These are phyloP conservation scores for Andrena bucephala DNA, from an alignment of 2,888 invertebrate species.

Conservation along the genomic window DNA sequence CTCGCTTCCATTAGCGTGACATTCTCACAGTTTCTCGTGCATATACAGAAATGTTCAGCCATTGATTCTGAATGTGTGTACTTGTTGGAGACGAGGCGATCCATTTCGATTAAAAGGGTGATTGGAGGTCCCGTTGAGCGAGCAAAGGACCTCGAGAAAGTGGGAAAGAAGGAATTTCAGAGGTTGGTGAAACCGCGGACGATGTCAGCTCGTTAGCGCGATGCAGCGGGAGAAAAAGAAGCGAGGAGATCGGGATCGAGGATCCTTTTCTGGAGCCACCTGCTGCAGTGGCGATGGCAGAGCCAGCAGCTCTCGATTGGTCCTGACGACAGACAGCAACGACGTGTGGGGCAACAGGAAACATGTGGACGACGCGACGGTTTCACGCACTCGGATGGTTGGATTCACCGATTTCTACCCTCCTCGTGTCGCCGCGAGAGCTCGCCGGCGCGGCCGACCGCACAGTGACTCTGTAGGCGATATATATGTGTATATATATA, in stretches of 20 bases:
- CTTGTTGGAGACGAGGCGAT: neutral
- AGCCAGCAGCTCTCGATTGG: constrained; percentile 45
- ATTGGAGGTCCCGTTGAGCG: constrained; percentile 1
- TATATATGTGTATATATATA: neutral
- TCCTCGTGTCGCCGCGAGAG: neutral
- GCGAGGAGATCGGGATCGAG: constrained; percentile 29
- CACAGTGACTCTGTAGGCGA: neutral
- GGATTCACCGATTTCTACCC: constrained; percentile 53
- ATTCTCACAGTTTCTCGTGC: neutral
- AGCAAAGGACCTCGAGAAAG: neutral
- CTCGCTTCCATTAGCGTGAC: neutral
- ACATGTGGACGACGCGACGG: constrained; percentile 61
- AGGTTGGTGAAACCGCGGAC: constrained; percentile 19
- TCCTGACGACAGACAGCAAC: constrained; percentile 59
- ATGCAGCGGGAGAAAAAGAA: constrained; percentile 16
- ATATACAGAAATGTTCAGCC: neutral
- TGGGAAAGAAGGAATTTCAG: constrained; percentile 12
- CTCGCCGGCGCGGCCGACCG: neutral
- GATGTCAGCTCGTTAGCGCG: constrained; percentile 44
- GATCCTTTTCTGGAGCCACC: constrained; percentile 47
- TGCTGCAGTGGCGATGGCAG: constrained; percentile 29
- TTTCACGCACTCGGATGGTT: constrained; percentile 45
- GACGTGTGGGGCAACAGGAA: constrained; percentile 63
- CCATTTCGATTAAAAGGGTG: neutral
- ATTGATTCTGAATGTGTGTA: neutral